A percentile compares a stretch with the other conserved stretches of the same genome.
Evolutionary conservation across 2,888 invertebrate species (phyloP).

Genomic region (Vesta saturnalis): DNA sequence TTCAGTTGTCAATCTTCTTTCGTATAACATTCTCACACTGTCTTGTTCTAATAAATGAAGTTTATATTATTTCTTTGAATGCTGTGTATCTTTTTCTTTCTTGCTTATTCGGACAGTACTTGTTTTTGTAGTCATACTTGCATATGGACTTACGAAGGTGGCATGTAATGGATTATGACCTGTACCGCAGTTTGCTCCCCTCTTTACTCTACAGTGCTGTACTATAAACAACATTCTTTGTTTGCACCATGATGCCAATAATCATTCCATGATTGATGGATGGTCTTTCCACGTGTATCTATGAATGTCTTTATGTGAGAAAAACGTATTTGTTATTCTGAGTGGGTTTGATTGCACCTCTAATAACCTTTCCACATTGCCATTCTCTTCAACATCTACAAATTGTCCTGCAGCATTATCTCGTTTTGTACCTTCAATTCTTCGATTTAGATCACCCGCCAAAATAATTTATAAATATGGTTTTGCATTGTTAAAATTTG

Average conservation of each 20-base stretch:
- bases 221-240: neutral
- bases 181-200: neutral
- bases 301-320: slow-evolving; percentile 9
- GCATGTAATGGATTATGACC: neutral
- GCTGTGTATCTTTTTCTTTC: neutral
- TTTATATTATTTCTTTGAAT: neutral
- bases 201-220: neutral
- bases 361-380: neutral
- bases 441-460: neutral
- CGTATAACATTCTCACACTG: neutral
- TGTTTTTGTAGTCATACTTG: neutral
- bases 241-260: neutral
- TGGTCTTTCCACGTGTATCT: slow-evolving; percentile 5
- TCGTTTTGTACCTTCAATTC: neutral
- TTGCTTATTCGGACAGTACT: neutral
- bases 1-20: neutral
- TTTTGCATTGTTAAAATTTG: neutral
- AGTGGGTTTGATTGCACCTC: neutral
- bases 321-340: slow-evolving; percentile 4
- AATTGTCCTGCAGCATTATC: neutral
- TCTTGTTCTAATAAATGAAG: slow-evolving; percentile 11
- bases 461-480: slow-evolving; percentile 6
- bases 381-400: neutral
- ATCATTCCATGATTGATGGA: neutral
- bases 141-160: neutral